Evolutionary conservation across 2,888 invertebrate species (phyloP).

Genomic region (Podotricha telesiphe): DNA sequence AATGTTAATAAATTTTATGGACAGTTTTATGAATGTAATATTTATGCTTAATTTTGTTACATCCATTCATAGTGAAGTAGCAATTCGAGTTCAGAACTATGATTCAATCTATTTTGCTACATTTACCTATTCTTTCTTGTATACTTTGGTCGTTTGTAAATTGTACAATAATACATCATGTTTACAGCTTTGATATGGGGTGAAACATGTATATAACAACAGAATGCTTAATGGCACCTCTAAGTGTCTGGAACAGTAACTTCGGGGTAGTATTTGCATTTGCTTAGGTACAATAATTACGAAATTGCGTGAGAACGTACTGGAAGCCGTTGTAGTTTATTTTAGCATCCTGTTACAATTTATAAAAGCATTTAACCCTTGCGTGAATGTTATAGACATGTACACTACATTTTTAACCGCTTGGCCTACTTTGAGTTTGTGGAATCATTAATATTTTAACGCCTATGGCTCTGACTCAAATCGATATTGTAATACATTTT

Average conservation of each 20-base stretch:
- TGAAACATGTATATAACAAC: neutral
- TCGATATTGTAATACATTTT: neutral
- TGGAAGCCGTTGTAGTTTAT: constrained; percentile 8
- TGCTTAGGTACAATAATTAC: constrained; percentile 7
- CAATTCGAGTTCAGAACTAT: neutral
- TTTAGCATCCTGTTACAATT: constrained; percentile 18
- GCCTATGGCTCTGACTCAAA: neutral
- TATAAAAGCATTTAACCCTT: constrained; percentile 20
- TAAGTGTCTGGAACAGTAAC: neutral
- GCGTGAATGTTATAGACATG: constrained; percentile 24
- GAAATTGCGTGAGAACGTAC: constrained; percentile 25
- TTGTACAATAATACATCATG: neutral
- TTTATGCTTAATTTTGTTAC: too few species aligned
- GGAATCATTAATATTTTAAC: constrained; percentile 9
- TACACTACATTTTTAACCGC: constrained; percentile 23
- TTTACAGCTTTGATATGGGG: neutral
- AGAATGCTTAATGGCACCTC: neutral
- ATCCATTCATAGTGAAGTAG: too few species aligned
- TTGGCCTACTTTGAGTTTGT: constrained; percentile 23
- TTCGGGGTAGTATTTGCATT: neutral
- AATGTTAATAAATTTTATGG: too few species aligned
- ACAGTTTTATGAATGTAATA: too few species aligned
- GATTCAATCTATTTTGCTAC: neutral
- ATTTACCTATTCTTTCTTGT: neutral
- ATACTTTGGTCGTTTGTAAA: neutral